Percentiles rank a stretch among this genome's conserved stretches.
Evolutionary conservation across 1,140 invertebrate species (phyloP).

Genomic region (Pseudobourletiella spinata): DNA sequence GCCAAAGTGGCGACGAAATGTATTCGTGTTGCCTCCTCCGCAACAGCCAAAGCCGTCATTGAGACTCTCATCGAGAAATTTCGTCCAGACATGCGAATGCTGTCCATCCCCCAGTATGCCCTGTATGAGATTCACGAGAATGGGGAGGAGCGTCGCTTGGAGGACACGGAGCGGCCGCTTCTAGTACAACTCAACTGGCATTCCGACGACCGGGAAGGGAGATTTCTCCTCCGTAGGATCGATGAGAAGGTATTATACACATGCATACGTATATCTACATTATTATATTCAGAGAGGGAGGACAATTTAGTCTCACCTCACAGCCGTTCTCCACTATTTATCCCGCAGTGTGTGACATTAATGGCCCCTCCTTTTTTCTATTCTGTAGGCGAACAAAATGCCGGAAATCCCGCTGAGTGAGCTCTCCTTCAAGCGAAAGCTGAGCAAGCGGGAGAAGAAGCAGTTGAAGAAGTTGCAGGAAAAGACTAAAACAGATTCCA

Average conservation of each 20-base stretch:
- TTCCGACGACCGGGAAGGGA: slow-evolving; percentile 91
- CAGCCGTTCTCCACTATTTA: too few relatives aligned
- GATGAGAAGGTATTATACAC: slow-evolving; percentile 60
- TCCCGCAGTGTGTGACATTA: too few relatives aligned
- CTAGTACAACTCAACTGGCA: slow-evolving; percentile 99
- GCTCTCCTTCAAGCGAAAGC: slow-evolving; percentile 68
- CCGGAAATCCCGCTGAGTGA: slow-evolving; percentile 52
- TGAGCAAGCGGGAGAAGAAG: slow-evolving; percentile 98
- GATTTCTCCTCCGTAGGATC: slow-evolving; percentile 85
- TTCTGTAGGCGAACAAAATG: slow-evolving; percentile 47
- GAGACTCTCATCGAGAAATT: slow-evolving; percentile 98
- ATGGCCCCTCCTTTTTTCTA: neutral
- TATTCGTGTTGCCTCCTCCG: slow-evolving; percentile 91
- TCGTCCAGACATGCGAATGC: slow-evolving; percentile 97
- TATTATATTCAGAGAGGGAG: too few relatives aligned
- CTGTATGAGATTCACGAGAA: slow-evolving; percentile 68
- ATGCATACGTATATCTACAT: too few relatives aligned
- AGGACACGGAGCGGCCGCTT: slow-evolving; percentile 83
- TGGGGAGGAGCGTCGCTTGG: slow-evolving; percentile 75
- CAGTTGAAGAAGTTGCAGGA: slow-evolving; percentile 90
- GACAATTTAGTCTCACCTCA: too few relatives aligned
- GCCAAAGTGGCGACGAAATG: slow-evolving; percentile 99
- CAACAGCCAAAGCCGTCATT: slow-evolving; percentile 88
- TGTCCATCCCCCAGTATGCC: slow-evolving; percentile 89
- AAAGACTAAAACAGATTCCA: slow-evolving; percentile 57